Percentiles rank a stretch among this genome's conserved stretches.
These are phyloP conservation scores for Leucoraja erinaceus DNA, from an alignment of 2,113 vertebrate genomes.

Conservation along the genomic window DNA sequence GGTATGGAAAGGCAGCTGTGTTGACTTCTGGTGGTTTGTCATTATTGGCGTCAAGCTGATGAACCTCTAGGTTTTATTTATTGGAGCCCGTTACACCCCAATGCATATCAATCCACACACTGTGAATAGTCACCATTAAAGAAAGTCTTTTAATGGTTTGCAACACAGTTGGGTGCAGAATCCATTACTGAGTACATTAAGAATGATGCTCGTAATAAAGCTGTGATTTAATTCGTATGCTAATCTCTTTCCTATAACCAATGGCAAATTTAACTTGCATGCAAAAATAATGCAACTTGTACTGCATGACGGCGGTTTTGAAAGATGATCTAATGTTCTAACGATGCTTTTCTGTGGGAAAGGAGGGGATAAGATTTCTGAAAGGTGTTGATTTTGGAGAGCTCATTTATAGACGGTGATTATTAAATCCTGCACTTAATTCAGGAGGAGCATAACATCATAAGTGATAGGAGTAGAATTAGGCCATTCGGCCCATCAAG, in stretches of 20 bases:
- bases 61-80: neutral
- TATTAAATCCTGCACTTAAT: no score
- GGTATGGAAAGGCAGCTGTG: no score
- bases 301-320: neutral
- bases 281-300: neutral
- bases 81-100: neutral
- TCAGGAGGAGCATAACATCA: no score
- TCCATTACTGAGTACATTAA: neutral
- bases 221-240: neutral
- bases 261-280: neutral
- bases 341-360: neutral
- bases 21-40: neutral
- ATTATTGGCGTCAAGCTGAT: neutral
- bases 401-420: no score
- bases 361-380: no score
- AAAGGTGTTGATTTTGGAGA: no score
- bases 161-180: neutral
- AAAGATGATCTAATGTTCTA: neutral
- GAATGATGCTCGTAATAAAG: neutral
- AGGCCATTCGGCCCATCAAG: no score
- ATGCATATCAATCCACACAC: neutral
- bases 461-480: no score
- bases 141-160: neutral
- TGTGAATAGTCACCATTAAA: neutral
- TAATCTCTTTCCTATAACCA: neutral